Evolutionary conservation across 2,888 invertebrate species (phyloP), one percentile per base, ranked within the genome.

Genomic region (Netelia melanura): DNA sequence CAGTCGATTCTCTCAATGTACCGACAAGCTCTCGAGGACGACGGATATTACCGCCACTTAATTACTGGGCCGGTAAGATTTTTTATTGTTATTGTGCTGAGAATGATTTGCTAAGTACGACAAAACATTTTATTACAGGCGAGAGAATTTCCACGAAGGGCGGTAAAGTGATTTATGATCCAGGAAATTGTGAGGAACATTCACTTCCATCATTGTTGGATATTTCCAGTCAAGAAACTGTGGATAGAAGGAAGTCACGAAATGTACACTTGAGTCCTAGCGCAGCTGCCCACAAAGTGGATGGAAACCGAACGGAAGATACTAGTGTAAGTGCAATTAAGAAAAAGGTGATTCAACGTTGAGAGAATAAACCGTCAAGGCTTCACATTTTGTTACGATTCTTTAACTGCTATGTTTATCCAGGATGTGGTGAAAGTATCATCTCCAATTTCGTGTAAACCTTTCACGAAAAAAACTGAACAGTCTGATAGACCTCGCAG

Each of bases 11-110:
- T 21, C 25, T 89, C 11, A 83, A 81, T 14, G 65, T 90, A 10
- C 78, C 88, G 10, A 86, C 84, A 5, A 92, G 91, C 79, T 91
- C 91, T 0, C 89, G 91, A 58, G 92, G 92, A 21, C 89, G 91
- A 61, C 88, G 83, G 72, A 90, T 91, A 70, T 21, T 92, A 30
- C 91, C 90, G 3, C 88, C 90, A 5, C 76, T 92, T 43, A 87
- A 79, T 81, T 92, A 90, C 64, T 92, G 92, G 92, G 79, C 84
- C 10, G 91, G 91, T 91, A 80, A 77, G 71, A 72, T 6, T 56
- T 17, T 43, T 25, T 23, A 14, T 43, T 38, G 8, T 68, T 65
- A 14, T 11, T n/a, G 44, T 25, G 9, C 10, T 61, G 38, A 10
- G 2, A 62, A 14, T 48, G n/a, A 52, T 78, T 21, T 61, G n/a